Evolutionary conservation across 64 coral and sea anemone genomes (phyloP), one percentile per base, ranked within the genome.

Genomic region (Exaiptasia diaphana): DNA sequence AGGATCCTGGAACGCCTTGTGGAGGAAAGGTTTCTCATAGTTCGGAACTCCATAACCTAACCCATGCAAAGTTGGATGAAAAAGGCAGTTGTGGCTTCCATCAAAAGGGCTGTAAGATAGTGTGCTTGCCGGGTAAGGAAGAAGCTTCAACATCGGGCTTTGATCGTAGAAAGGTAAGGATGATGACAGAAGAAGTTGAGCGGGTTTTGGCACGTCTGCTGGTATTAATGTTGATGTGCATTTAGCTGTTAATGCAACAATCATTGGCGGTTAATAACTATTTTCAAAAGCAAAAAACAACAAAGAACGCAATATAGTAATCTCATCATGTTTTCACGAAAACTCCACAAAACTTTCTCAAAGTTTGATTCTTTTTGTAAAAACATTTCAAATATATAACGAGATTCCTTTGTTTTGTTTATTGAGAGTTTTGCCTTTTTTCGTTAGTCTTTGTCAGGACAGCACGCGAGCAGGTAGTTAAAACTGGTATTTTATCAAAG

Each of bases 391-490:
- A n/a, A n/a, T n/a, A n/a, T n/a, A n/a, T n/a, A n/a, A n/a, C n/a
- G n/a, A n/a, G n/a, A n/a, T n/a, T n/a, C n/a, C n/a, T n/a, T n/a
- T n/a, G n/a, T n/a, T n/a, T n/a, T n/a, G n/a, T n/a, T n/a, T n/a
- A n/a, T n/a, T n/a, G 23, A 7, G 11, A 34, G 32, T 65, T 38
- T 18, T 65, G 27, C 2, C 60, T 15, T 65, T 64, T 35, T 65
- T 65, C 13, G 3, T n/a, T n/a, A n/a, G n/a, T 65, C 61, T 65
- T 65, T 65, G 61, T 65, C 15, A 35, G 13, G 7, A 0, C 30
- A 65, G 38, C 61, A 65, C 61, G 61, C 61, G 61, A 65, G 13
- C 61, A 65, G 61, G 61, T 65, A 65, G 28, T 65, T n/a, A n/a
- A n/a, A n/a, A n/a, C n/a, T n/a, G n/a, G n/a, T n/a, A n/a, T n/a